These are phyloP conservation scores for Lithobates pipiens DNA, from an alignment of 2,797 vertebrate species.

Conservation along the genomic window DNA sequence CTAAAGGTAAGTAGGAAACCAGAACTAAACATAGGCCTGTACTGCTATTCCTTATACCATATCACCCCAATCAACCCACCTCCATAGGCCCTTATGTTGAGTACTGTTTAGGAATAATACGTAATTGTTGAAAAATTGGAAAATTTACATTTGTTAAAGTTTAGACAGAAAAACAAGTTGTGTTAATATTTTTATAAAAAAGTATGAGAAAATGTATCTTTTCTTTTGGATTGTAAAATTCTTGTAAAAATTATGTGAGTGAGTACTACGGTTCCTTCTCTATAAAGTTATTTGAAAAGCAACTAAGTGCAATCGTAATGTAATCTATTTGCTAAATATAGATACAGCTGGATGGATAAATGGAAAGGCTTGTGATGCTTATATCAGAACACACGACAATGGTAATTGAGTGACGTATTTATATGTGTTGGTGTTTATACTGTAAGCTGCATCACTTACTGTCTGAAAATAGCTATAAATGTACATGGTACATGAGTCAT, in stretches of 20 bases:
- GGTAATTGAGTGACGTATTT: conserved; percentile 40
- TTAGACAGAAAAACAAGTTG: not conserved
- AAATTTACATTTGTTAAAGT: no score
- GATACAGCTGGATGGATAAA: not conserved
- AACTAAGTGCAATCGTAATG: not conserved
- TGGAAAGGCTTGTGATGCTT: conserved; percentile 11
- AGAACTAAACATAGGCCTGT: no score
- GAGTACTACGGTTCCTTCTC: not conserved
- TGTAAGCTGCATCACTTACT: conserved; percentile 72
- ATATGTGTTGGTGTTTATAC: conserved; percentile 46
- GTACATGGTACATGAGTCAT: conserved; percentile 77
- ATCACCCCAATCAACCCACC: not conserved
- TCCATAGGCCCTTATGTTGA: no score
- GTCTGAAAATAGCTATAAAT: conserved; percentile 79
- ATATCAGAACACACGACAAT: conserved; percentile 25
- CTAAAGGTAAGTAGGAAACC: no score
- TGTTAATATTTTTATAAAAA: not conserved
- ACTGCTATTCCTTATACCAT: not conserved
- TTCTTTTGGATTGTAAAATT: not conserved
- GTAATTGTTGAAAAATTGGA: not conserved
- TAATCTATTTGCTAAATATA: not conserved
- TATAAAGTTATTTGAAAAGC: not conserved
- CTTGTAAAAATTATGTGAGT: not conserved
- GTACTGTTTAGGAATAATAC: no score
- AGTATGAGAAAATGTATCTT: not conserved